Conservation (phyloP, 1,140 invertebrate species). For the Luehdorfia chinensis region DNA sequence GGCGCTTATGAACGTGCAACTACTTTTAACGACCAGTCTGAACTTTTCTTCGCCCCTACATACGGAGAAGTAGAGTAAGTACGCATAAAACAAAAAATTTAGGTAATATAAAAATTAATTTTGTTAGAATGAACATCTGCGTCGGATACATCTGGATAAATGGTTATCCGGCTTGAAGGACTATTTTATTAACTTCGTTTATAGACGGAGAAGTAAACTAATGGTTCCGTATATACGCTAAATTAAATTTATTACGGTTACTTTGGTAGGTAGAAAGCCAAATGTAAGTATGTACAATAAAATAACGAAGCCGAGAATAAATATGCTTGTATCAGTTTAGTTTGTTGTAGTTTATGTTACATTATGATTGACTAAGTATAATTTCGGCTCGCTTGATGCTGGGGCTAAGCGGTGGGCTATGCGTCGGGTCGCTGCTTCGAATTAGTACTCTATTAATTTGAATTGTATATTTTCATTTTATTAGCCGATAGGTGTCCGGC, state of each 20-base stretch:
- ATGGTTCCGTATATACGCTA: constrained; percentile 4
- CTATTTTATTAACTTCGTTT: constrained; percentile 17
- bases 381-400: too few species aligned
- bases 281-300: neutral
- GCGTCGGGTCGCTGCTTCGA: too few species aligned
- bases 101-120: constrained; percentile 1
- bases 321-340: too few species aligned
- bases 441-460: too few species aligned
- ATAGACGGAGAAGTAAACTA: constrained; percentile 10
- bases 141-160: constrained; percentile 4
- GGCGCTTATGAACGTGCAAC: constrained; percentile 45
- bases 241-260: constrained; percentile 12
- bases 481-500: too few species aligned
- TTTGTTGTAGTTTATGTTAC: too few species aligned
- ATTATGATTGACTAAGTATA: too few species aligned
- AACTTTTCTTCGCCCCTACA: constrained; percentile 41
- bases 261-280: neutral
- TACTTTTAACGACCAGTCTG: constrained; percentile 27
- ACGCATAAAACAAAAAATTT: neutral
- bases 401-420: too few species aligned
- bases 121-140: constrained; percentile 1
- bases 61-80: constrained; percentile 56
- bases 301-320: too few species aligned
- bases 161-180: constrained; percentile 8
- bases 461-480: too few species aligned